These are phyloP conservation scores for Heteromyza rotundicornis DNA, from an alignment of 2,888 invertebrate genomes.

Conservation along the genomic window DNA sequence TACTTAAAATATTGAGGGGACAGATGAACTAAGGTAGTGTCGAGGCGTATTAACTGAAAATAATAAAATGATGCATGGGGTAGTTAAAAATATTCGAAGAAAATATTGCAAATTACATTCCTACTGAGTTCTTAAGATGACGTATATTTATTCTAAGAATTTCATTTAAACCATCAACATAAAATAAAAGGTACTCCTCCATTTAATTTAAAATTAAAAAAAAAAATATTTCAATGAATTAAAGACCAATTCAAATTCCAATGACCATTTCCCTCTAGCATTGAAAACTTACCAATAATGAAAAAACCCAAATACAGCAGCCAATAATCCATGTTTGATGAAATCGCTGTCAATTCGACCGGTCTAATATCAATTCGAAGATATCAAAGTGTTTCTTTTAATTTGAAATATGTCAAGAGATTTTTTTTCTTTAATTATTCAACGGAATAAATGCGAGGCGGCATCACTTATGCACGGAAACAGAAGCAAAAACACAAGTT, in stretches of 20 bases:
- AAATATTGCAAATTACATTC: too few species aligned
- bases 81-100: too few species aligned
- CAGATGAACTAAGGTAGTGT: too few species aligned
- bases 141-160: too few species aligned
- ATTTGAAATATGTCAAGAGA: not conserved
- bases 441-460: not conserved
- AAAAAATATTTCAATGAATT: not conserved
- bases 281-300: slow-evolving; percentile 44
- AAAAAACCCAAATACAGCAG: slow-evolving; percentile 36
- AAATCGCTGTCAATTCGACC: not conserved
- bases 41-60: too few species aligned
- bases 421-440: slow-evolving; percentile 3
- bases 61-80: too few species aligned
- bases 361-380: not conserved
- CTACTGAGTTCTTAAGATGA: too few species aligned
- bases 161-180: too few species aligned
- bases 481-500: not conserved
- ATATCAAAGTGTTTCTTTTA: not conserved
- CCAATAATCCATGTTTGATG: slow-evolving; percentile 48
- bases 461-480: not conserved
- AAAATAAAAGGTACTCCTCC: not conserved
- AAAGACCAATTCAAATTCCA: not conserved
- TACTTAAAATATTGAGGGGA: too few species aligned
- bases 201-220: not conserved
- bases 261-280: not conserved